Evolutionary conservation across 2,797 vertebrate genomes (phyloP).

Genomic region (Scolopax bukidnonensis): DNA sequence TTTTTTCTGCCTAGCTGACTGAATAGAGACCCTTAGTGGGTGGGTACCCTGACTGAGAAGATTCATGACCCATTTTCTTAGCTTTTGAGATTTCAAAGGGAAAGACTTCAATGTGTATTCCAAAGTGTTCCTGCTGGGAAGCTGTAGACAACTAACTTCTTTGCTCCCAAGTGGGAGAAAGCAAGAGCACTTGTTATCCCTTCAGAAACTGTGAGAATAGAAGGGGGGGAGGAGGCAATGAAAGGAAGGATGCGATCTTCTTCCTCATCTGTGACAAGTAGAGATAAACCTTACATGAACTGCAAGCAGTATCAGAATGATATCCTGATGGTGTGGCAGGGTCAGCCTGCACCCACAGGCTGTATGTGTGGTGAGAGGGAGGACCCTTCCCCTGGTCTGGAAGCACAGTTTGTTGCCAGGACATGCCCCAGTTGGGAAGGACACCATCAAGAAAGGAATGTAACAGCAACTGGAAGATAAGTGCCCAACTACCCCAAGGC

Average conservation of each 20-base stretch:
- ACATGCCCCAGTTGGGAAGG: not conserved
- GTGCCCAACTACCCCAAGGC: not conserved
- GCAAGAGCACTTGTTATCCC: not conserved
- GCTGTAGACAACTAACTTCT: not conserved
- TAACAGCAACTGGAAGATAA: not conserved
- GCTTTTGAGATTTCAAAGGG: not conserved
- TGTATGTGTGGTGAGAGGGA: not conserved
- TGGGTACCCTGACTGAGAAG: not conserved
- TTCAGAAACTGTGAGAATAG: not conserved
- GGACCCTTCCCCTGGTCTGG: not conserved
- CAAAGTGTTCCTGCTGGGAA: not conserved
- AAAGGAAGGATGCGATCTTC: not conserved
- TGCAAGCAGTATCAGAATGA: not conserved
- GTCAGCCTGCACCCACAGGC: not conserved
- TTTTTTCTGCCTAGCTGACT: not conserved
- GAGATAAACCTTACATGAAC: not conserved
- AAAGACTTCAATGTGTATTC: not conserved
- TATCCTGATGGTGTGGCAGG: not conserved
- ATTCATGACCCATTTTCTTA: not conserved
- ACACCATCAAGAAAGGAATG: not conserved
- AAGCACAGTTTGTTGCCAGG: not conserved
- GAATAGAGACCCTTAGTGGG: not conserved
- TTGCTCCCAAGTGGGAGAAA: not conserved
- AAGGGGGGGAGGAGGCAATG: not conserved
- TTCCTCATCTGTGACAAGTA: not conserved